phyloP scores from a whole-genome alignment of 2,797 vertebrate genomes.

The Moxostoma hubbsi region DNA sequence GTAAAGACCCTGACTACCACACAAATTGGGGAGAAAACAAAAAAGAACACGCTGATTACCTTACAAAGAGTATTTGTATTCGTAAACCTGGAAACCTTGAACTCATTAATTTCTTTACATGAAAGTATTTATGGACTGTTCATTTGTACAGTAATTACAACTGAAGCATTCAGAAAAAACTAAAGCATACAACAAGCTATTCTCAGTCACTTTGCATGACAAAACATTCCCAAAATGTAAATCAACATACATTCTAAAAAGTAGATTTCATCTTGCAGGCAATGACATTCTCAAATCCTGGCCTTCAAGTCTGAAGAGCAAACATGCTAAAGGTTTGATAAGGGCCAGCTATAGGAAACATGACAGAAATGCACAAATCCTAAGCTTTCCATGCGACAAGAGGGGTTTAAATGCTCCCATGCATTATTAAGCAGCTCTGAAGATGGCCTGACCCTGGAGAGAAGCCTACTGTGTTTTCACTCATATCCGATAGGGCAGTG shows the following conservation, averaged over 20 bases:
- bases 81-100: neutral
- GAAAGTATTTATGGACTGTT: neutral
- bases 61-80: neutral
- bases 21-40: too few species aligned
- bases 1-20: too few species aligned
- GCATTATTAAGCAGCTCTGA: conserved; percentile 58
- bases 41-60: too few species aligned
- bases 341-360: conserved; percentile 32
- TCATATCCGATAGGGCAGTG: conserved; percentile 11
- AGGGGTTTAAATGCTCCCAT: conserved; percentile 61
- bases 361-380: conserved; percentile 55
- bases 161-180: neutral
- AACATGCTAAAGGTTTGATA: too few species aligned
- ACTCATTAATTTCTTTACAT: conserved; percentile 30
- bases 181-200: neutral
- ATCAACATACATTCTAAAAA: conserved; percentile 33
- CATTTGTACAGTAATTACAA: neutral
- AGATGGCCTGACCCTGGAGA: conserved; percentile 23
- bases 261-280: conserved; percentile 14
- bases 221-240: conserved; percentile 2
- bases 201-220: neutral
- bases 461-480: conserved; percentile 25
- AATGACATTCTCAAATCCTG: neutral
- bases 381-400: conserved; percentile 43
- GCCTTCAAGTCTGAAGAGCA: neutral